These are phyloP conservation scores for Chrysocyon brachyurus DNA, from an alignment of 2,797 vertebrate species.

Conservation along the genomic window DNA sequence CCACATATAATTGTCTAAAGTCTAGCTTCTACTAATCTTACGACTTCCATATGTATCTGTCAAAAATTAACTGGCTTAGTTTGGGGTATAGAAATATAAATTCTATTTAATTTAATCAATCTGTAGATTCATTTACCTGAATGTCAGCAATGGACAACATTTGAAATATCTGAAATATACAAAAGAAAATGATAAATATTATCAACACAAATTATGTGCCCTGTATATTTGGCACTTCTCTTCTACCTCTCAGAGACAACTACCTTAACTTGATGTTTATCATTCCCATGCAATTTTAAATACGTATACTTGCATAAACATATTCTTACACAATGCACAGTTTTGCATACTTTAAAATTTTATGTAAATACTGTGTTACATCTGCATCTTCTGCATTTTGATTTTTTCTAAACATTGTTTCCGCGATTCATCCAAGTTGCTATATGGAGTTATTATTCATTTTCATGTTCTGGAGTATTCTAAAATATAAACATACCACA, in stretches of 20 bases:
- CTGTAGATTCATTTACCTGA: not conserved
- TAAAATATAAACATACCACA: not conserved
- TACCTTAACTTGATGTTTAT: not conserved
- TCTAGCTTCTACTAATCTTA: not conserved
- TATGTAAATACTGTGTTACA: not conserved
- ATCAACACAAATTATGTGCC: not conserved
- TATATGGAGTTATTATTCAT: not conserved
- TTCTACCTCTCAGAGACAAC: not conserved
- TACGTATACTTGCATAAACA: not conserved
- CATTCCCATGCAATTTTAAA: not conserved
- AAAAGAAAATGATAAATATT: not conserved
- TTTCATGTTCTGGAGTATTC: not conserved
- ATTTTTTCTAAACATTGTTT: slow-evolving; percentile 20
- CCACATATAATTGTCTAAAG: not conserved
- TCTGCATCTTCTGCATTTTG: not conserved
- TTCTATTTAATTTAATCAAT: not conserved
- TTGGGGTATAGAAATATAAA: slow-evolving; percentile 1
- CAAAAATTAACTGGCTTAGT: not conserved
- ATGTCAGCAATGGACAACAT: not conserved
- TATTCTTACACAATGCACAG: not conserved
- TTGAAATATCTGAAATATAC: not conserved
- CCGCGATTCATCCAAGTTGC: not conserved
- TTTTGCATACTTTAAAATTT: not conserved
- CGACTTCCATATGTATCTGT: not conserved
- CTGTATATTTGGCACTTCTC: not conserved